phyloP scores from a whole-genome alignment of 92 coral and sea anemone species.

The Chrysogorgia sp. region DNA sequence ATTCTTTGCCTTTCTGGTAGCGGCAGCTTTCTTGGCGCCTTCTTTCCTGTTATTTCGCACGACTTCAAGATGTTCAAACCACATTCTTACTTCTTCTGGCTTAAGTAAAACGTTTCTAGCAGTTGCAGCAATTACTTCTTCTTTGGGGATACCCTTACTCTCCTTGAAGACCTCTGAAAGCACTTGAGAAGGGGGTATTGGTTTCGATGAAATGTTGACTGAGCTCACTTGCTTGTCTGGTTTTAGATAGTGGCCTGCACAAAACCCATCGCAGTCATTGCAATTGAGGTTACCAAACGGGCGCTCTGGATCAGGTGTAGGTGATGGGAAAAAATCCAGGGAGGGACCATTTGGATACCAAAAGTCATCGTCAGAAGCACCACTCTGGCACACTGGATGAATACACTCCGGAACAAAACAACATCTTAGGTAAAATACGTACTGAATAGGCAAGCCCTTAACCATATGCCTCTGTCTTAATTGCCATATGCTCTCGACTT shows the following conservation, averaged over 20 bases:
- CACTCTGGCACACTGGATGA: constrained; percentile 20
- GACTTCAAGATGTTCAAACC: constrained; percentile 51
- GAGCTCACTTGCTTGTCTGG: constrained; percentile 32
- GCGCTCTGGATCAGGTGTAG: constrained; percentile 52
- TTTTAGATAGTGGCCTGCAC: constrained; percentile 47
- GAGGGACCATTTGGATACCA: constrained; percentile 49
- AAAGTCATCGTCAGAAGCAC: background rate
- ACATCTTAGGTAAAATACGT: constrained; percentile 25
- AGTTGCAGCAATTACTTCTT: constrained; percentile 7
- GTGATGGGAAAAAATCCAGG: constrained; percentile 33
- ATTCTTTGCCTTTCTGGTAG: constrained; percentile 53
- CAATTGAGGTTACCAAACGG: constrained; percentile 49
- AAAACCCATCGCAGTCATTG: constrained; percentile 41
- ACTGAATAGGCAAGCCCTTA: constrained; percentile 23
- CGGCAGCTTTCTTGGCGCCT: constrained; percentile 64
- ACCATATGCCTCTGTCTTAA: constrained; percentile 25
- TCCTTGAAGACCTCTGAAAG: constrained; percentile 1
- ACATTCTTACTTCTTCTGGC: constrained; percentile 54
- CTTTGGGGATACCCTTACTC: constrained; percentile 3
- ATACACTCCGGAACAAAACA: constrained; percentile 33
- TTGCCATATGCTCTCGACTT: constrained; percentile 9
- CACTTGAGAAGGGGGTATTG: constrained; percentile 29
- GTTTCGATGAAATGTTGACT: constrained; percentile 12
- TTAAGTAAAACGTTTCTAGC: constrained; percentile 46
- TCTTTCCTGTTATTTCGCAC: constrained; percentile 33